Percentiles rank a stretch among this genome's conserved stretches.
These are phyloP conservation scores for Lepetodrilus schrolli DNA, from an alignment of 2,888 invertebrate genomes.

Conservation along the genomic window DNA sequence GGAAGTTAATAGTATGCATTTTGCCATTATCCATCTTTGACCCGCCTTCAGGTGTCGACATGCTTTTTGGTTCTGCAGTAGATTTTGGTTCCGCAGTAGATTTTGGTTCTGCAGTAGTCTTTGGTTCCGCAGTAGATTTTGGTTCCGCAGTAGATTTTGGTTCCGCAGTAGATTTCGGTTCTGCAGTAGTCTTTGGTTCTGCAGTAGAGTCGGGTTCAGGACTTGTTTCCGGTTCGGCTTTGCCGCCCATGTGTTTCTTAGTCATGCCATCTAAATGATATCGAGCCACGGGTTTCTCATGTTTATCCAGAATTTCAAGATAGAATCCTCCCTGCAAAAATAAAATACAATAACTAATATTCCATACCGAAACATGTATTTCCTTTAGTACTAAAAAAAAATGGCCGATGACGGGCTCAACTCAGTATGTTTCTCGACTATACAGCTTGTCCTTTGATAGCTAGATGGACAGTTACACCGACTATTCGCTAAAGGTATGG, in stretches of 20 bases:
- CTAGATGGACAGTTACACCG: too few relatives aligned
- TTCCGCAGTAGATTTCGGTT: slow-evolving; percentile 11
- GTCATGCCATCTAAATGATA: slow-evolving; percentile 82
- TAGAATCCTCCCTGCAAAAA: slow-evolving; percentile 88
- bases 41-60: neutral
- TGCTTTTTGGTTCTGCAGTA: neutral
- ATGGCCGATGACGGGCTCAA: too few relatives aligned
- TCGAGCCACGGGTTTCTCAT: slow-evolving; percentile 84
- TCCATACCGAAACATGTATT: neutral
- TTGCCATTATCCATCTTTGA: neutral
- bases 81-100: neutral
- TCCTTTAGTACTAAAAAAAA: neutral
- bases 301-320: slow-evolving; percentile 88
- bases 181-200: slow-evolving; percentile 2
- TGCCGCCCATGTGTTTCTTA: neutral
- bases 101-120: slow-evolving; percentile 8
- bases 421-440: too few relatives aligned
- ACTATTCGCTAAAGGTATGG: too few relatives aligned
- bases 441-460: too few relatives aligned
- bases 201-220: neutral
- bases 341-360: neutral
- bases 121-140: slow-evolving; percentile 1
- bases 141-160: neutral
- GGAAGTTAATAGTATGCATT: neutral
- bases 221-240: neutral